Percentiles rank a stretch among this genome's conserved stretches.
phyloP scores from a whole-genome alignment of 2,797 vertebrate species.

The Acridotheres tristis region DNA sequence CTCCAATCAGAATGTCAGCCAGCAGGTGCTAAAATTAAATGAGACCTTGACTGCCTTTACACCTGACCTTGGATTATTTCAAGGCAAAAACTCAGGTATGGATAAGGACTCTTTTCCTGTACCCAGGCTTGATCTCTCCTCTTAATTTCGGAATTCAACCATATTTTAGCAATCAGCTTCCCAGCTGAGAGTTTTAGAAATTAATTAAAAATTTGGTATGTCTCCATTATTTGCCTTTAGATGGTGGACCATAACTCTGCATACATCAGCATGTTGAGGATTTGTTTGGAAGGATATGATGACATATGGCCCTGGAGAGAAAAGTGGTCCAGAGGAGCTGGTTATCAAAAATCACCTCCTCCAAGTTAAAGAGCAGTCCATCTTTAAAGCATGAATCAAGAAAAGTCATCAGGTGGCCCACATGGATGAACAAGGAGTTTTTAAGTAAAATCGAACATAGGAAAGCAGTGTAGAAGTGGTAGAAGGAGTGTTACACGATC shows the following conservation, averaged over 20 bases:
- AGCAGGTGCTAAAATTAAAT: conserved; percentile 1
- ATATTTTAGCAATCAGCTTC: neutral
- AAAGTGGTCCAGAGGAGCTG: neutral
- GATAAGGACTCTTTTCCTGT: neutral
- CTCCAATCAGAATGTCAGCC: neutral
- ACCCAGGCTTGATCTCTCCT: neutral
- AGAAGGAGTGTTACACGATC: neutral
- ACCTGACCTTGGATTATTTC: neutral
- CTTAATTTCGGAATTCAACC: neutral
- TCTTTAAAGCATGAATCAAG: neutral
- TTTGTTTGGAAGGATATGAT: neutral
- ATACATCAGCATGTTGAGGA: neutral
- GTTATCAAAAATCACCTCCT: neutral
- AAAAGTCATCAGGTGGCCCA: neutral
- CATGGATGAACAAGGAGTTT: neutral
- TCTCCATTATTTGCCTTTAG: neutral
- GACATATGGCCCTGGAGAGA: neutral
- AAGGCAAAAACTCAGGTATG: neutral
- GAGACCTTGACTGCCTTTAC: conserved; percentile 1
- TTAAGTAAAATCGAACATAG: neutral
- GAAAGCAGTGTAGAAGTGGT: neutral
- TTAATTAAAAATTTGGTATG: neutral
- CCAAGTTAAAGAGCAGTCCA: neutral
- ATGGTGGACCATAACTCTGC: neutral
- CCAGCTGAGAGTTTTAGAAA: neutral